A percentile compares a stretch with the other conserved stretches of the same genome.
These are phyloP conservation scores for Boloria selene DNA, from an alignment of 2,888 invertebrate species.

Conservation along the genomic window DNA sequence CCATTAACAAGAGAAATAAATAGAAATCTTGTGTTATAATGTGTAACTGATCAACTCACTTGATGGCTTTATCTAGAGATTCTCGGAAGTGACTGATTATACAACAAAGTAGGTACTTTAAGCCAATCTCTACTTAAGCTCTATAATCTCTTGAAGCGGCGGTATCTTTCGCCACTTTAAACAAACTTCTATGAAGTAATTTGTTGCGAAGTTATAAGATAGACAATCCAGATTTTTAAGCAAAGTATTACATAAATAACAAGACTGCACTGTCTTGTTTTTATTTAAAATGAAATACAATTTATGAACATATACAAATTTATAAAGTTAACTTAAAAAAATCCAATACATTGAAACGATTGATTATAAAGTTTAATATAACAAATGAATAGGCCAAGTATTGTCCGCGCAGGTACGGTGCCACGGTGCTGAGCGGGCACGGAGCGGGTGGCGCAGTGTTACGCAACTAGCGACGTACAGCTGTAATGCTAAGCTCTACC, in stretches of 20 bases:
- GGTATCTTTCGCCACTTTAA: slow-evolving; percentile 15
- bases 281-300: too few species aligned
- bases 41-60: too few species aligned
- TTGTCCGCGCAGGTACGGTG: slow-evolving; percentile 20
- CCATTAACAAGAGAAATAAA: too few species aligned
- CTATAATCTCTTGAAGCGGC: slow-evolving; percentile 15
- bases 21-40: too few species aligned
- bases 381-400: slow-evolving; percentile 1
- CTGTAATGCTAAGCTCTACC: background rate
- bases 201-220: too few species aligned
- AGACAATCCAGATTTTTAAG: too few species aligned
- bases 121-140: slow-evolving; percentile 2
- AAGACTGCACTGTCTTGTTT: too few species aligned
- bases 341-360: background rate
- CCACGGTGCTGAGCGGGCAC: slow-evolving; percentile 20
- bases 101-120: background rate
- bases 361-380: background rate
- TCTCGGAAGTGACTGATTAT: too few species aligned
- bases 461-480: slow-evolving; percentile 48
- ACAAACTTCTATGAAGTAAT: background rate
- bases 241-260: too few species aligned
- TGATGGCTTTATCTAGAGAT: too few species aligned
- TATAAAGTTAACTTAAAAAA: background rate
- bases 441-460: slow-evolving; percentile 57
- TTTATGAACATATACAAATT: too few species aligned